Evolutionary conservation across 2,797 vertebrate genomes (phyloP), one percentile per base, ranked within the genome.

Genomic region (Pangasius mekongensis): DNA sequence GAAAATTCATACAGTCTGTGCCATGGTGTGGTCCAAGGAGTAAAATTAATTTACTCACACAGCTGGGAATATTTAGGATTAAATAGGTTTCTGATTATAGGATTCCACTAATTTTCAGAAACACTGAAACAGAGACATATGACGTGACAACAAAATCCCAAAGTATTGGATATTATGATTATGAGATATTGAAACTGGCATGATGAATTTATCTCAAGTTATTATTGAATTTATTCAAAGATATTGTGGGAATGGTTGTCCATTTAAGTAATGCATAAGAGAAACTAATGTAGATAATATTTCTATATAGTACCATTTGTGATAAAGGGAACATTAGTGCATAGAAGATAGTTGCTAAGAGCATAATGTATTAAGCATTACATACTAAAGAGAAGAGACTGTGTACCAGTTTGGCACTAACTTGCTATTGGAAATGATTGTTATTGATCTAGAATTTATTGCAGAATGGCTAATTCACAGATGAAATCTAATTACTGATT

Each of bases 21-120:
- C 22, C 24, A 27, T 27, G 22, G 24, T 33, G n/a, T 56, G 1
- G 14, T 56, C n/a, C 77, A 30, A 14, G 14, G 14, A 56, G 6
- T 33, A 78, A 33, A 78, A 30, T 49, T 77, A 73, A 73, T 74
- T 74, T 56, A 30, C 18, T 56, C 30, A 80, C 77, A 80, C 77
- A 80, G 77, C 52, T 80, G 77, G 52, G 18, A 80, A 33, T 56
- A n/a, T 54, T 54, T 33, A 54, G 6, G 14, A 52, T 78, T 78
- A 78, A 54, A 76, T 76, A 6, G 6, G 74, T 54, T 78, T 78
- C 47, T n/a, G 54, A 49, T 54, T 52, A 9, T 20, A 78, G n/a
- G n/a, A 52, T 56, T 80, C 30, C 52, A n/a, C 27, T 6, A 2
- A n/a, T 49, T 52, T 54, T 30, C 14, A 43, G 36, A 43, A 3